Base-by-base conservation (phyloP, 2,888 invertebrate species). In the Eupithecia abbreviata region DNA sequence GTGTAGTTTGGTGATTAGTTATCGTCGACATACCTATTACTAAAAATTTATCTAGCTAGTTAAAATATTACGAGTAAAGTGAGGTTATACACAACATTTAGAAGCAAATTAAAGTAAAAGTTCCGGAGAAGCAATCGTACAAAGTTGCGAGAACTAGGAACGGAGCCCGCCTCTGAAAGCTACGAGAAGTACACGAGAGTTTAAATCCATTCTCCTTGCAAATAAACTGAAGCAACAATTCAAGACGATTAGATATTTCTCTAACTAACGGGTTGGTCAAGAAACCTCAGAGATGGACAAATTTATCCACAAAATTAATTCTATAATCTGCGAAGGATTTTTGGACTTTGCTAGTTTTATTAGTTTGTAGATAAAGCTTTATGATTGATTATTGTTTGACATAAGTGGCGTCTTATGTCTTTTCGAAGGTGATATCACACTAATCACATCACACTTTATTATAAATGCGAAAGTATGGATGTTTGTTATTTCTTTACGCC, bases 121-220 rank as follows among this genome's bases (percentile, higher is more conserved):
- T n/a, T 18, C n/a, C 70, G 73, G 79, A 81, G 82, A 76, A 79
- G 83, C 78, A 82, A 84, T 83, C 76, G 77, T 78, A 18, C 72
- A 79, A 70, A 79, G 80, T 81, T 77, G 73, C 75, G 75, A 79
- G 78, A 80, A 84, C n/a, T 18, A 18, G 79, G 78, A 72, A 75
- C 77, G 71, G 77, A 76, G 42, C 42, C 62, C 4, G 42, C 42
- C 42, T 41, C 42, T 42, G 43, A 68, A 43, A 5, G 18, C 67
- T 41, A 30, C 13, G 30, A 30, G 30, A n/a, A 18, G 41, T n/a
- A n/a, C 77, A 74, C 75, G 12, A 73, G 47, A 71, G 45, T 65
- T 78, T 43, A 62, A 82, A 80, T 85, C 83, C 81, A 62, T 12
- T 65, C 43, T 43, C 43, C 9, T 68, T n/a, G 18, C 45, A 15